Evolutionary conservation across 2,888 invertebrate genomes (phyloP).

Genomic region (Epirrhoe tristata): DNA sequence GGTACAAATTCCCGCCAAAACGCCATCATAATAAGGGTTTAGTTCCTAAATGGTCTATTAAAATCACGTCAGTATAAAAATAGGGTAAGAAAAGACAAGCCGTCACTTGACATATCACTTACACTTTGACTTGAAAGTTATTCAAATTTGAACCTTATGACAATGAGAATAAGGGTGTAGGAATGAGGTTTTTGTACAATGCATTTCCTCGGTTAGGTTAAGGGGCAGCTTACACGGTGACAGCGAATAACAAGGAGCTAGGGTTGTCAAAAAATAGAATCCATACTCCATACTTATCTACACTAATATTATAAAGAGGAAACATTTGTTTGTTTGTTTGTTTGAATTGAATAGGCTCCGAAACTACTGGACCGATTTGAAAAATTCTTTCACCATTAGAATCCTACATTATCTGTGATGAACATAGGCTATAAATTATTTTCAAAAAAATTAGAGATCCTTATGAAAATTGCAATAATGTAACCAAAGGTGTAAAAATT

Average conservation of each 20-base stretch:
- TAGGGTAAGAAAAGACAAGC: constrained; percentile 17
- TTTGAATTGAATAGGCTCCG: no score
- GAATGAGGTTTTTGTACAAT: constrained; percentile 5
- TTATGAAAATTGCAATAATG: no score
- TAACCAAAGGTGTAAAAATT: no score
- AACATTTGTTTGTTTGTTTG: no score
- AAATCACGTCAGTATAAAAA: constrained; percentile 16
- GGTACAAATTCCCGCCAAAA: no score
- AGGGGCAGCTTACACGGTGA: constrained; percentile 38
- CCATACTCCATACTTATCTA: no score
- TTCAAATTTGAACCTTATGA: constrained; percentile 11
- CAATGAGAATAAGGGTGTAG: not conserved
- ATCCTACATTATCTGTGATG: no score
- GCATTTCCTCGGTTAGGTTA: constrained; percentile 22
- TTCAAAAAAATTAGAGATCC: no score
- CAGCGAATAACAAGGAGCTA: constrained; percentile 36
- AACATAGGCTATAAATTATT: no score
- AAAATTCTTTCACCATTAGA: no score
- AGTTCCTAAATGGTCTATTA: constrained; percentile 8
- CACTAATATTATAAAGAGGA: no score
- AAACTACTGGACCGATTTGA: no score
- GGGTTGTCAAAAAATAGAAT: constrained; percentile 24
- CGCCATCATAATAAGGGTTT: not conserved
- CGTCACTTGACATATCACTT: constrained; percentile 32
- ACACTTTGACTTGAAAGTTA: not conserved